These are phyloP conservation scores for Drosophila teissieri DNA, from an alignment of 1,140 invertebrate species.

Conservation along the genomic window DNA sequence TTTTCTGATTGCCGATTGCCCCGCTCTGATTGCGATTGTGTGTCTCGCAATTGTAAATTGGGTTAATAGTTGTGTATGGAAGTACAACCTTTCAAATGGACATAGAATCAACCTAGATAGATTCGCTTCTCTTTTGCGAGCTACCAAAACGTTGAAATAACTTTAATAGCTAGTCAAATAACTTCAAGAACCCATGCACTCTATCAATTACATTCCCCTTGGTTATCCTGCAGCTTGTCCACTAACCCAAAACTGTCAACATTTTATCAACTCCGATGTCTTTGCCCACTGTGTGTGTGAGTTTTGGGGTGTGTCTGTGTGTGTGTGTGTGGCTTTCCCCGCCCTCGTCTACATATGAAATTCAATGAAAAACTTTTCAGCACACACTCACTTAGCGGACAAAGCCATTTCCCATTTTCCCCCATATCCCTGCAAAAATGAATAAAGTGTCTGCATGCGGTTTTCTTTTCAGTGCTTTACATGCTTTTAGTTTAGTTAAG, in stretches of 20 bases:
- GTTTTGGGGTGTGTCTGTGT: slow-evolving; percentile 1
- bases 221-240: not conserved
- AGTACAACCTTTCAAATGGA: not conserved
- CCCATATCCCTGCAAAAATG: slow-evolving; percentile 7
- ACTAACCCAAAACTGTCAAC: slow-evolving; percentile 76
- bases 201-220: slow-evolving; percentile 21
- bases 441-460: slow-evolving; percentile 58
- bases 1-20: slow-evolving; percentile 27
- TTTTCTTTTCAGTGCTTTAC: slow-evolving; percentile 62
- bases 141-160: not conserved
- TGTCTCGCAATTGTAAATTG: slow-evolving; percentile 20
- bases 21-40: slow-evolving; percentile 1
- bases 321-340: slow-evolving; percentile 49
- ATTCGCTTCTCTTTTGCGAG: too few relatives aligned
- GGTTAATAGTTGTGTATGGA: slow-evolving; percentile 27
- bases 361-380: slow-evolving; percentile 78
- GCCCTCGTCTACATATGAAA: slow-evolving; percentile 59
- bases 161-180: slow-evolving; percentile 15
- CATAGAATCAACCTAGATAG: not conserved
- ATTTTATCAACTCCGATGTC: slow-evolving; percentile 66
- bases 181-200: slow-evolving; percentile 25
- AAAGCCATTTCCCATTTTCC: slow-evolving; percentile 25
- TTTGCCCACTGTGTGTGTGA: slow-evolving; percentile 19
- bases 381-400: slow-evolving; percentile 23
- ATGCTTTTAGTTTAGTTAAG: slow-evolving; percentile 79